A percentile compares a stretch with the other conserved stretches of the same genome.
Conservation (phyloP, 2,113 vertebrate genomes). For the Pleuronectes platessa region DNA sequence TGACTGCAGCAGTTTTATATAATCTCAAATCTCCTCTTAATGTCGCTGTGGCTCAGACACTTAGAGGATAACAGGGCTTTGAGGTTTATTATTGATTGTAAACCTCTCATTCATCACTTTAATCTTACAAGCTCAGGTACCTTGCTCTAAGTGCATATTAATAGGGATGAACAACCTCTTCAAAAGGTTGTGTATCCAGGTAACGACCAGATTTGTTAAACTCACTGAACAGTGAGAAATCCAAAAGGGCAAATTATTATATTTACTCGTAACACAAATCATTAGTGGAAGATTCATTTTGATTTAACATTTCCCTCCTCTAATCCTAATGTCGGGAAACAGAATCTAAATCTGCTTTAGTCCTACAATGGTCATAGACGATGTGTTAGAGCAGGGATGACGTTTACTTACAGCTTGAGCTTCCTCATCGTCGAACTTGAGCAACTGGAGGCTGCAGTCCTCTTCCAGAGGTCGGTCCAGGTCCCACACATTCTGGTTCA, state of each 20-base stretch:
- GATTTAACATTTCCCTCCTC: background rate
- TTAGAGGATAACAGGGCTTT: slow-evolving; percentile 10
- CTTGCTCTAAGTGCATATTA: background rate
- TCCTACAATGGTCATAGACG: too few species aligned
- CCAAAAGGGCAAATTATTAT: background rate
- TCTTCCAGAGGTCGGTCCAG: slow-evolving; percentile 93
- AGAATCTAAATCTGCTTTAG: too few species aligned
- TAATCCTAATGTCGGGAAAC: too few species aligned
- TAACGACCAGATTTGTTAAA: background rate
- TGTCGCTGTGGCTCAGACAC: background rate
- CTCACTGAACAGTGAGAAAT: background rate
- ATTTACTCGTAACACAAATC: background rate
- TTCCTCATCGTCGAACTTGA: slow-evolving; percentile 98
- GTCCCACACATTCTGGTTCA: slow-evolving; percentile 93
- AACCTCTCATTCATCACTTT: slow-evolving; percentile 36
- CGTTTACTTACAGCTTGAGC: slow-evolving; percentile 92
- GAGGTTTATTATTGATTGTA: slow-evolving; percentile 33
- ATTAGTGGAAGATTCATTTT: too few species aligned
- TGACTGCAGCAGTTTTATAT: slow-evolving; percentile 17
- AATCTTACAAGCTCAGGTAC: slow-evolving; percentile 15
- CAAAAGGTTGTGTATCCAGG: background rate
- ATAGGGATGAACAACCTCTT: background rate
- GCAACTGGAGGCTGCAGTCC: slow-evolving; percentile 91
- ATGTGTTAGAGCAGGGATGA: background rate
- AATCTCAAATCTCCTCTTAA: slow-evolving; percentile 3